These are phyloP conservation scores for Tiliacea aurago DNA, from an alignment of 2,888 invertebrate genomes.

Conservation along the genomic window DNA sequence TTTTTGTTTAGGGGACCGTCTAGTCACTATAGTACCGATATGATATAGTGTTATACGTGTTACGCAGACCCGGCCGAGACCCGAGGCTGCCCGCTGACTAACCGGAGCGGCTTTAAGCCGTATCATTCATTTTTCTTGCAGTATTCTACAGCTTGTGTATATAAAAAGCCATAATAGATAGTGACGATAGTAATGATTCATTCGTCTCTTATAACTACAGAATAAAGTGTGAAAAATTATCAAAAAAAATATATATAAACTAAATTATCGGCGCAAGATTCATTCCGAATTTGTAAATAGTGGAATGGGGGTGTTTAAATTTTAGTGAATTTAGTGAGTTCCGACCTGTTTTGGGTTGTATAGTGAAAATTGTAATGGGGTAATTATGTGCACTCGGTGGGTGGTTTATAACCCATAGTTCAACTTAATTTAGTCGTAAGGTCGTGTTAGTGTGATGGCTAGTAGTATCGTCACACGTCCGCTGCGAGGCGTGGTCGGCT, in stretches of 20 bases:
- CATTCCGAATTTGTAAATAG: conserved; percentile 79
- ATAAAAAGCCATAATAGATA: conserved; percentile 69
- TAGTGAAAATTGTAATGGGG: conserved; percentile 82
- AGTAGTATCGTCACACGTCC: conserved; percentile 33
- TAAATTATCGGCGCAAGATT: conserved; percentile 58
- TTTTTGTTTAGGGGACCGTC: conserved; percentile 78
- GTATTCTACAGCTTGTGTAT: conserved; percentile 83
- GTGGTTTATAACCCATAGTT: conserved; percentile 74
- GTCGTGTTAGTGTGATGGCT: conserved; percentile 73
- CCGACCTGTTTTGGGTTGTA: conserved; percentile 70
- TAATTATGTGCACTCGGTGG: conserved; percentile 75
- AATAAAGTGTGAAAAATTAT: conserved; percentile 51
- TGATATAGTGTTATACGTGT: conserved; percentile 68
- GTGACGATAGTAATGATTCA: conserved; percentile 53
- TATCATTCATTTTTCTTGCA: conserved; percentile 70
- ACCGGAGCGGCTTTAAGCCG: conserved; percentile 75
- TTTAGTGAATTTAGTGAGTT: conserved; percentile 82
- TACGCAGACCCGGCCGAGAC: conserved; percentile 52
- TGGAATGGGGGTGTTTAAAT: conserved; percentile 69
- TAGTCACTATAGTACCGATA: conserved; percentile 86
- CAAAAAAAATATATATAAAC: conserved; percentile 36
- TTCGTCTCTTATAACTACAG: conserved; percentile 52
- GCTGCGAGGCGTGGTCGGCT: conserved; percentile 38
- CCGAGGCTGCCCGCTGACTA: conserved; percentile 50
- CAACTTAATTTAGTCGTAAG: conserved; percentile 81